Evolutionary conservation across 1,140 invertebrate species (phyloP).

Genomic region (Luehdorfia chinensis): DNA sequence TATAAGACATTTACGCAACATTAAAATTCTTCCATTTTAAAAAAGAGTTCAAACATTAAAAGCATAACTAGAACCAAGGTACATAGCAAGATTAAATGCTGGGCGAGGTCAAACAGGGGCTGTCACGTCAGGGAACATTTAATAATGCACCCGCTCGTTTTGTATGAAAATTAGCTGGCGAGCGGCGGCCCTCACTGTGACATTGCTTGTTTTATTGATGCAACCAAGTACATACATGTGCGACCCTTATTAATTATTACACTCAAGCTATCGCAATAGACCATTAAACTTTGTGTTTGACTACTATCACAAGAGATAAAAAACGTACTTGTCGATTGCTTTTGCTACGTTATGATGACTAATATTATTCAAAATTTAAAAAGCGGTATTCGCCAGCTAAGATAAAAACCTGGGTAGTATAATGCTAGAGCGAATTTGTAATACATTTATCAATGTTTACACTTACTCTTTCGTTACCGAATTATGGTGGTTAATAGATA

Average conservation of each 20-base stretch:
- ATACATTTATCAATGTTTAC: too few species aligned
- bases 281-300: too few species aligned
- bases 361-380: too few species aligned
- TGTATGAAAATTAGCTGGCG: constrained; percentile 70
- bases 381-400: too few species aligned
- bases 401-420: too few species aligned
- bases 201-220: constrained; percentile 56
- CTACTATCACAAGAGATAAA: too few species aligned
- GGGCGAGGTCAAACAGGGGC: constrained; percentile 39
- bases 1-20: constrained; percentile 5
- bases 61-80: neutral
- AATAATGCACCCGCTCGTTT: constrained; percentile 70
- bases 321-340: neutral
- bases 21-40: constrained; percentile 7
- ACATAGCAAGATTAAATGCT: constrained; percentile 49
- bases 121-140: constrained; percentile 60
- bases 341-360: neutral
- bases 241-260: neutral
- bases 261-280: too few species aligned
- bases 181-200: constrained; percentile 31
- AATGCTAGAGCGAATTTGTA: too few species aligned
- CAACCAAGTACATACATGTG: neutral
- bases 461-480: too few species aligned
- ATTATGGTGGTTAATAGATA: too few species aligned
- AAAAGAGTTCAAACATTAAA: constrained; percentile 7